phyloP scores from a whole-genome alignment of 2,113 vertebrate species.

The Sceloporus undulatus region DNA sequence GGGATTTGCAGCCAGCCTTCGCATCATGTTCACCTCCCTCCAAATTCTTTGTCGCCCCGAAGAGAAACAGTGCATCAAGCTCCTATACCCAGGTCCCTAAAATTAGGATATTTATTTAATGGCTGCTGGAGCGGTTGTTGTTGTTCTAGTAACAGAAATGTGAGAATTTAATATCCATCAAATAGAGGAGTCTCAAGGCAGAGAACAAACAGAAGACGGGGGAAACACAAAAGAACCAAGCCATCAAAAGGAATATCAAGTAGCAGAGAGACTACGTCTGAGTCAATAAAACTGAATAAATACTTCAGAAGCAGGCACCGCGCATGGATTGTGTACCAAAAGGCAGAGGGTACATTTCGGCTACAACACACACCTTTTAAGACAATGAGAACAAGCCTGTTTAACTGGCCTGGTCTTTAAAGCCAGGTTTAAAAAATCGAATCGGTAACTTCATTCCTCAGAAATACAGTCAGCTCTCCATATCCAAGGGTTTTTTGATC shows the following conservation, averaged over 20 bases:
- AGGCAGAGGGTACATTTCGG: no score
- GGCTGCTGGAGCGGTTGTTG: no score
- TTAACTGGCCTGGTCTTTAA: background rate
- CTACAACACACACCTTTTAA: no score
- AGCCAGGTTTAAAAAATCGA: background rate
- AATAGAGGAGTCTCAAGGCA: background rate
- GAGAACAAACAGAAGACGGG: background rate
- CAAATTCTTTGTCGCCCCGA: background rate
- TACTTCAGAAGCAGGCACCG: background rate
- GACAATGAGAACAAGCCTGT: no score
- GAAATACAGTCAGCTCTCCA: background rate
- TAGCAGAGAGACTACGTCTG: background rate
- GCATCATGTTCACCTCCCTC: background rate
- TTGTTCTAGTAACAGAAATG: background rate
- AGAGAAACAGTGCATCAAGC: background rate
- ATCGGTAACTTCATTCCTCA: constrained; percentile 11
- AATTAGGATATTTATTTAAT: background rate
- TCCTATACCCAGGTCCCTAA: background rate
- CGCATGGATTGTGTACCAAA: background rate
- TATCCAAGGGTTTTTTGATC: no score
- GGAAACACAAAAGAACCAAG: background rate
- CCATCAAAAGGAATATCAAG: background rate
- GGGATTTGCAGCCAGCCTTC: background rate
- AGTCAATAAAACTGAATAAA: background rate
- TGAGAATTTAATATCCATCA: background rate